Conservation (phyloP, 2,888 invertebrate species). For the Drosophila peninsularis region DNA sequence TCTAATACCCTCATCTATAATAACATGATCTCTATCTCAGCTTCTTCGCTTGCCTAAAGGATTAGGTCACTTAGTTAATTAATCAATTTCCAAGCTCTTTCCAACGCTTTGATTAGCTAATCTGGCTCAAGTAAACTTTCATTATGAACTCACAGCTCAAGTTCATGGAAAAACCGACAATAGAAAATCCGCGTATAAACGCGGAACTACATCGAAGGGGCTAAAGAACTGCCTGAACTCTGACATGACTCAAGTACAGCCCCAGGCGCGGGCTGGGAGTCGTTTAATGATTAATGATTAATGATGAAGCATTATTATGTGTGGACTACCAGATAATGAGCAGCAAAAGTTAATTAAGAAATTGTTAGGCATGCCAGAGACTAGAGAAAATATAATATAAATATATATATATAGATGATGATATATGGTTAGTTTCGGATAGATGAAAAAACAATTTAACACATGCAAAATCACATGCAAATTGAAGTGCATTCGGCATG, state of each 20-base stretch:
- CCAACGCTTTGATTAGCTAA: slow-evolving; percentile 4
- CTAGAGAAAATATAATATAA: slow-evolving; percentile 26
- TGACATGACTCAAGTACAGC: slow-evolving; percentile 24
- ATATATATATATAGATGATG: slow-evolving; percentile 8
- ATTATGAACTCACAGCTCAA: not conserved
- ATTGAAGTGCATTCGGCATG: slow-evolving; percentile 34
- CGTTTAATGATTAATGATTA: slow-evolving; percentile 49
- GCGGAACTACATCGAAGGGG: slow-evolving; percentile 9
- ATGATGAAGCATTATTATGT: slow-evolving; percentile 41
- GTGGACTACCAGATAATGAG: slow-evolving; percentile 42
- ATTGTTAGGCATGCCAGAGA: slow-evolving; percentile 63
- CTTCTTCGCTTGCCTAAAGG: not conserved
- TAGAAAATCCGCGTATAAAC: too few relatives aligned
- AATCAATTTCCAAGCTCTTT: not conserved
- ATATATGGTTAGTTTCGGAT: slow-evolving; percentile 20
- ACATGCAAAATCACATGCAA: slow-evolving; percentile 47
- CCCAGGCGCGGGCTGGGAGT: slow-evolving; percentile 24
- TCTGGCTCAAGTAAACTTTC: slow-evolving; percentile 8
- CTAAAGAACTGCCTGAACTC: slow-evolving; percentile 29
- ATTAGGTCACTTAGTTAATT: slow-evolving; percentile 1
- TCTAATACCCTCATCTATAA: not conserved
- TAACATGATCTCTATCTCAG: not conserved
- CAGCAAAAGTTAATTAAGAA: slow-evolving; percentile 65
- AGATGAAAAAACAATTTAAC: slow-evolving; percentile 2
- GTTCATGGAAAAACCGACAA: not conserved